Base-by-base conservation (phyloP, 2,113 vertebrate species). In the Aspiorhynchus laticeps region DNA sequence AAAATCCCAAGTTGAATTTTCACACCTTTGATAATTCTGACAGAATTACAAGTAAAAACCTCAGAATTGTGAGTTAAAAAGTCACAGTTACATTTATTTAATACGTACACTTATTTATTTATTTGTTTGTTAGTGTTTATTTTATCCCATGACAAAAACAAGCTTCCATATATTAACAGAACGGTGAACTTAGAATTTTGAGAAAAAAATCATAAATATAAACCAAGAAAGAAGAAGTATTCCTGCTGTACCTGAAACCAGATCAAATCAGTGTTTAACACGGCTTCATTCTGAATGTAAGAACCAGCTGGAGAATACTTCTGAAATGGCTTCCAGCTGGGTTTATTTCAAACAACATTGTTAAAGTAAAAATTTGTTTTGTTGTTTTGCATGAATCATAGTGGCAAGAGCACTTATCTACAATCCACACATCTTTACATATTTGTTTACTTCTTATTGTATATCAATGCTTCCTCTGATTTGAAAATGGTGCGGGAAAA, bases 341-440 rank as follows among this genome's bases (percentile, higher is more conserved):
- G 26, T 46, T 82, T 24, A 28, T 82, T 67, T 82, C 61, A 82
- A 69, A 69, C 61, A 33, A 31, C 28, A 69, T 2, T 24, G 80
- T 46, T 21, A 65, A 82, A 82, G 41, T 67, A 48, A 63, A 63
- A 81, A 43, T 10, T 7, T 17, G 36, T 8, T 31, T 78, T 56
- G 21, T 65, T 59, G 53, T 81, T 81, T 43, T 81, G 56, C 36
- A 43, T 69, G 41, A 69, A 83, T 82, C 31, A 81, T 43, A 48
- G 41, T 14, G 41, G 63, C 28, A 33, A 46, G 26, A 69, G 51
- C 19, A 33, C 26, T 69, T 69, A 83, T 83, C 63, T 48, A 21
- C 28, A 10, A 69, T 83, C 63, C 63, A 51, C 41, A 69, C 9
- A 43, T 41, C 63, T 83, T 69, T 48, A 21, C 36, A 63, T 81